These are phyloP conservation scores for Cydia fagiglandana DNA, from an alignment of 1,140 invertebrate species.

Conservation along the genomic window DNA sequence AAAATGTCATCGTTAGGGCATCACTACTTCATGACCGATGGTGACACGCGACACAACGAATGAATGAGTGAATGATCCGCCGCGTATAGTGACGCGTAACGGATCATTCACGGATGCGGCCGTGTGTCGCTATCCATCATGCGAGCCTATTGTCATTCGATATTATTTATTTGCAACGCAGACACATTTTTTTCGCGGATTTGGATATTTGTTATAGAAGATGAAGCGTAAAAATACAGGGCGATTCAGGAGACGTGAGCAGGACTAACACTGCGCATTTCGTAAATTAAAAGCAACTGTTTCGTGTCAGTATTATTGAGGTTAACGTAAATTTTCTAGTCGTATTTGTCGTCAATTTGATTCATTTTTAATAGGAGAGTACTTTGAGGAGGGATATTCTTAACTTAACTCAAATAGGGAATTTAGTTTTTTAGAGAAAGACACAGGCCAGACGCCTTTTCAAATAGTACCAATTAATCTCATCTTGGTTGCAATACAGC, in stretches of 20 bases:
- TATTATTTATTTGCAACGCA: constrained; percentile 17
- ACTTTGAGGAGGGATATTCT: no score
- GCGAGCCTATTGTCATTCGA: constrained; percentile 11
- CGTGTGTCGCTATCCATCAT: background rate
- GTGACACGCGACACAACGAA: background rate
- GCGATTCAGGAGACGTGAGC: no score
- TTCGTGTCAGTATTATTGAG: no score
- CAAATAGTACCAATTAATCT: no score
- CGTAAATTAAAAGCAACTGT: no score
- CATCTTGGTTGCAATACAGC: no score
- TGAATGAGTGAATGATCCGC: background rate
- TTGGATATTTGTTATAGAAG: background rate
- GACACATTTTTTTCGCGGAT: background rate
- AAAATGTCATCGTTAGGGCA: background rate
- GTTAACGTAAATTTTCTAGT: no score
- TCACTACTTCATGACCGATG: background rate
- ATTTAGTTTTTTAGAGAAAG: no score
- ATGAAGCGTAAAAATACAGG: background rate
- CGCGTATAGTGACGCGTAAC: background rate
- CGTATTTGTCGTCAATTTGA: background rate
- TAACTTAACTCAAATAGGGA: no score
- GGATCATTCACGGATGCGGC: background rate
- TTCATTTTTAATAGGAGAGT: background rate
- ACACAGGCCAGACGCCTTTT: no score
- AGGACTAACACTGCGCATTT: no score